phyloP scores from a whole-genome alignment of 2,113 vertebrate genomes.

The Oceanodroma tethys region DNA sequence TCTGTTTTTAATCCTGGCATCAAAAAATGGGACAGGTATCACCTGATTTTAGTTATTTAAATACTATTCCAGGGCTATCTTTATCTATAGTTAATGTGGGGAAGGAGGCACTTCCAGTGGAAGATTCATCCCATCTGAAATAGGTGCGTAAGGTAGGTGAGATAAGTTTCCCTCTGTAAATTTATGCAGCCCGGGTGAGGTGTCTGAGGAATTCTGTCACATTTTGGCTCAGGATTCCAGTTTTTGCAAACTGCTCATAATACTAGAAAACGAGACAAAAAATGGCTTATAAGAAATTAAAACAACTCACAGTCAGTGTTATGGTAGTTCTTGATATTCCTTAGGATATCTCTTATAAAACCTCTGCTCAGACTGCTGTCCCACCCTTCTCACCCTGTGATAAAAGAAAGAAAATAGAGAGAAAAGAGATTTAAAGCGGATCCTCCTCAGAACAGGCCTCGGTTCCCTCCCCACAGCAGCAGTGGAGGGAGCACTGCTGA shows the following conservation, averaged over 20 bases:
- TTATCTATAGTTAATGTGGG: background rate
- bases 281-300: background rate
- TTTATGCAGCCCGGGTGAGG: background rate
- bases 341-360: background rate
- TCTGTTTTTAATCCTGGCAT: background rate
- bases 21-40: background rate
- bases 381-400: background rate
- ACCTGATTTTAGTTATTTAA: background rate
- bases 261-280: background rate
- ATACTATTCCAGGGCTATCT: background rate
- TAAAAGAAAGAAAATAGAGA: background rate
- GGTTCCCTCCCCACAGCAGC: background rate
- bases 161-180: background rate
- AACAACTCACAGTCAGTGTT: background rate
- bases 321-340: background rate
- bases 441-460: rapidly evolving
- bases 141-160: background rate
- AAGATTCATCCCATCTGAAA: background rate
- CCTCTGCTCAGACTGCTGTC: background rate
- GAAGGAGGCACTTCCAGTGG: background rate
- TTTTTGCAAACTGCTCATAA: background rate
- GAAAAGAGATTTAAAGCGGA: background rate
- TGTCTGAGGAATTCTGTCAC: background rate
- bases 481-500: background rate
- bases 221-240: background rate